Evolutionary conservation across 2,797 vertebrate genomes (phyloP).

Genomic region (Melanotaenia nigrans): DNA sequence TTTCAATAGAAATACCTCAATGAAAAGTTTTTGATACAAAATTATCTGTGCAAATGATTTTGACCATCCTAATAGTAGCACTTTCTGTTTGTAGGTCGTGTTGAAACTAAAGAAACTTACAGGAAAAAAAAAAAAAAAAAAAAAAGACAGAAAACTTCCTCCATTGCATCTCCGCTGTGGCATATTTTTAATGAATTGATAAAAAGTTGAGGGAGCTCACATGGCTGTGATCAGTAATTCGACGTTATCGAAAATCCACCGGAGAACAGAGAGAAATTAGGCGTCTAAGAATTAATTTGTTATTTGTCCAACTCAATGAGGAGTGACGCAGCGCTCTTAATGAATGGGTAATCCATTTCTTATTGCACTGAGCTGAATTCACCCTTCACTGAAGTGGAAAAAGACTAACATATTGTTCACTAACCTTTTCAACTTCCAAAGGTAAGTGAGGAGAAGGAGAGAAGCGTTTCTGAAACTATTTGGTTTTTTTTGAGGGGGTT

Average conservation of each 20-base stretch:
- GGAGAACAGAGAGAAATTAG: constrained; percentile 81
- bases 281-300: constrained; percentile 80
- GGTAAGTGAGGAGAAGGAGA: constrained; percentile 45
- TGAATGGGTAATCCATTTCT: constrained; percentile 80
- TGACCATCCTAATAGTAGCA: constrained; percentile 47
- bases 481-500: constrained; percentile 39
- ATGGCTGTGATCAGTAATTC: constrained; percentile 71
- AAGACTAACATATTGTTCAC: constrained; percentile 76
- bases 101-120: constrained; percentile 38
- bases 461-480: constrained; percentile 51
- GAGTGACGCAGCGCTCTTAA: constrained; percentile 79
- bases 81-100: constrained; percentile 41
- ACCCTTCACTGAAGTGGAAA: constrained; percentile 80
- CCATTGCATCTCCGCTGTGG: constrained; percentile 52
- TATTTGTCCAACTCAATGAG: constrained; percentile 83
- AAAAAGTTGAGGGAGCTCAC: constrained; percentile 72
- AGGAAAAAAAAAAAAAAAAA: constrained; percentile 17
- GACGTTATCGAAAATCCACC: constrained; percentile 74
- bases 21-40: constrained; percentile 40
- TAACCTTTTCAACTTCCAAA: constrained; percentile 70
- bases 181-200: constrained; percentile 72
- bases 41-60: constrained; percentile 15
- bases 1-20: not conserved
- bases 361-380: constrained; percentile 73
- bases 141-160: constrained; percentile 39